Conservation (phyloP, 2,888 invertebrate species). For the Pasiphila rectangulata region DNA sequence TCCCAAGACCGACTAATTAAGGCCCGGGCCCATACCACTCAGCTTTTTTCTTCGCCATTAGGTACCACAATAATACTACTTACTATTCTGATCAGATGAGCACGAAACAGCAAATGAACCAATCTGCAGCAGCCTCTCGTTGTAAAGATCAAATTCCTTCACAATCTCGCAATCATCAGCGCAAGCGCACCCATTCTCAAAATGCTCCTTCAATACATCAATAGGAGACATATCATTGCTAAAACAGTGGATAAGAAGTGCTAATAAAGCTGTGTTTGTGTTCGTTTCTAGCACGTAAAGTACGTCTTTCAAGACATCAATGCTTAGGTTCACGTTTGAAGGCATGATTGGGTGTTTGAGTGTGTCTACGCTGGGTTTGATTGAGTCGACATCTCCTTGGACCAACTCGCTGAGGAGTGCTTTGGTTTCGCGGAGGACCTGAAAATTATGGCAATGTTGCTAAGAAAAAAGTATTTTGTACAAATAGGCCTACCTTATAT, state of each 20-base stretch:
- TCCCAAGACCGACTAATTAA: too few species aligned
- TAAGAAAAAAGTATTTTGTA: too few species aligned
- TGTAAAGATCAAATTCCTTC: slow-evolving; percentile 84
- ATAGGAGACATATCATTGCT: slow-evolving; percentile 53
- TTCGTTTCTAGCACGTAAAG: slow-evolving; percentile 83
- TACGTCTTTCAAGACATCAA: slow-evolving; percentile 82
- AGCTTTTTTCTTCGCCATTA: too few species aligned
- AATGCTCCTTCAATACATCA: slow-evolving; percentile 55
- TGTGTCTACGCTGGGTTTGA: slow-evolving; percentile 59
- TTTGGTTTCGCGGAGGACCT: slow-evolving; percentile 79
- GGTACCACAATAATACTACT: too few species aligned
- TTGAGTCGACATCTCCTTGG: slow-evolving; percentile 64
- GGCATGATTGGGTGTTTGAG: slow-evolving; percentile 68
- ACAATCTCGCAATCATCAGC: slow-evolving; percentile 75
- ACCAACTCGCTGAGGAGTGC: slow-evolving; percentile 66
- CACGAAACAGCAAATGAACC: slow-evolving; percentile 85
- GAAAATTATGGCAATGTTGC: slow-evolving; percentile 39
- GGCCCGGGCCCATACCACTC: too few species aligned
- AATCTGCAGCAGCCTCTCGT: slow-evolving; percentile 85
- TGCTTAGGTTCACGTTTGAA: slow-evolving; percentile 76
- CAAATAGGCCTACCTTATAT: too few species aligned
- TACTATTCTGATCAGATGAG: slow-evolving; percentile 68
- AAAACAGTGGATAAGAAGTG: slow-evolving; percentile 73
- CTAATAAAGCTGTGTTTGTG: slow-evolving; percentile 83
- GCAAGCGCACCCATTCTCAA: slow-evolving; percentile 49